Evolutionary conservation across 2,113 vertebrate genomes (phyloP).

Genomic region (Lampris incognitus): DNA sequence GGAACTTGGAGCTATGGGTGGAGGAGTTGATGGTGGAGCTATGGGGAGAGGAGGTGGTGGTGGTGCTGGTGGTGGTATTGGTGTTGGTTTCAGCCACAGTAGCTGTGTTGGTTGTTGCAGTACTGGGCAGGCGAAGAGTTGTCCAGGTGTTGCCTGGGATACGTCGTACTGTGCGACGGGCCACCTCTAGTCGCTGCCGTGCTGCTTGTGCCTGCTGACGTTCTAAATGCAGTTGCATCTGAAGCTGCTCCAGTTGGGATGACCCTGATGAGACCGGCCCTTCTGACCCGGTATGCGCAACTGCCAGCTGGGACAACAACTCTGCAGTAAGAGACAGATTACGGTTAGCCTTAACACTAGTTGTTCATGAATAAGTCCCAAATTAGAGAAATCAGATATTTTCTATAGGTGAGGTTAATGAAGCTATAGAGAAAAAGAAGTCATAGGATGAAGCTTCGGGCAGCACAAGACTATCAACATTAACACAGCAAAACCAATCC

Average conservation of each 20-base stretch:
- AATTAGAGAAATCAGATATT: conserved; percentile 2
- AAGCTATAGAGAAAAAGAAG: too few relatives aligned
- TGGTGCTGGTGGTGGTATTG: conserved; percentile 77
- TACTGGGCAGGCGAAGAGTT: conserved; percentile 88
- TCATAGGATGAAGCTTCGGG: too few relatives aligned
- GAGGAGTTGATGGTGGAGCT: conserved; percentile 75
- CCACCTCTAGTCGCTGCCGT: conserved; percentile 94
- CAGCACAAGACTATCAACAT: too few relatives aligned
- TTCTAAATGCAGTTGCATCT: conserved; percentile 99
- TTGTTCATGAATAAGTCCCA: conserved; percentile 10
- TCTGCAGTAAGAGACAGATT: conserved; percentile 82
- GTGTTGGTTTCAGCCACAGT: conserved; percentile 88
- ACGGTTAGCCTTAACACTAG: background rate
- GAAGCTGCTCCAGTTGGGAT: conserved; percentile 97
- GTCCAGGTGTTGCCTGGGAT: conserved; percentile 89
- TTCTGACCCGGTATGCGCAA: conserved; percentile 95
- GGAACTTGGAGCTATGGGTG: conserved; percentile 95
- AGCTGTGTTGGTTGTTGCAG: conserved; percentile 86
- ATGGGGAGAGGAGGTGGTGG: conserved; percentile 85
- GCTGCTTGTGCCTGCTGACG: conserved; percentile 97
- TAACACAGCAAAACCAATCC: too few relatives aligned
- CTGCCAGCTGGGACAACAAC: conserved; percentile 97
- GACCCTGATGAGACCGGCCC: conserved; percentile 97
- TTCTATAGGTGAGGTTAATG: too few relatives aligned
- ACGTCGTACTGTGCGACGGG: conserved; percentile 91